Evolutionary conservation across 2,113 vertebrate genomes (phyloP), one percentile per base, ranked within the genome.

Genomic region (Anser brachyrhynchus): DNA sequence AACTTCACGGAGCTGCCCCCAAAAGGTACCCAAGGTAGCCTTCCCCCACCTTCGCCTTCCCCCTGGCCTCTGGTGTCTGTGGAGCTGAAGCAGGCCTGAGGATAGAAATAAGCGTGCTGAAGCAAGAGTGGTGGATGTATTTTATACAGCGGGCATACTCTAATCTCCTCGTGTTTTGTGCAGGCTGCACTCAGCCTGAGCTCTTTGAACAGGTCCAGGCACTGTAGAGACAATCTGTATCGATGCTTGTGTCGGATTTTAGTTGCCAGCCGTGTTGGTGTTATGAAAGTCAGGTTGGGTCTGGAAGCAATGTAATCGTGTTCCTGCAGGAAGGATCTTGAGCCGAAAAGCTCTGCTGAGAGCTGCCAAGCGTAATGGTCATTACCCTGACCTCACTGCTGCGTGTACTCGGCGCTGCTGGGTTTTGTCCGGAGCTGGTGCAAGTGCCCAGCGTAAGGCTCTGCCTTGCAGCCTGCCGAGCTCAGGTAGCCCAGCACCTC

Each of bases 1-100:
- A 84, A 2, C 26, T 74, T 89, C 31, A 41, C 67, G 26, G 52
- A 88, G 29, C 55, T 85, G 72, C 20, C 65, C 52, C 64, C 86
- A 39, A 72, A 93, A 69, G 23, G 28, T 61, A 73, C 20, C 72
- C 66, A n/a, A 52, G 57, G 9, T n/a, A 74, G 15, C 51, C 3
- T 33, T 80, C 10, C 20, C 19, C 1, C 39, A 2, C 54, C 25
- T n/a, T 72, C 31, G 43, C 33, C 39, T 80, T 79, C 17, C 11
- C n/a, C 13, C 10, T 75, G 13, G n/a, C 35, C 43, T 83, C 61
- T 77, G 26, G 9, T 78, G 29, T 52, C 23, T 3, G 0, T 59
- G 76, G 35, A 84, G 22, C 10, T 90, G 69, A 89, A 95, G 73
- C 43, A 87, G 75, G 33, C 69, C n/a, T 64, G 46, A 84, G 69